Conservation (phyloP, 2,888 invertebrate species). For the Coremacera marginata region DNA sequence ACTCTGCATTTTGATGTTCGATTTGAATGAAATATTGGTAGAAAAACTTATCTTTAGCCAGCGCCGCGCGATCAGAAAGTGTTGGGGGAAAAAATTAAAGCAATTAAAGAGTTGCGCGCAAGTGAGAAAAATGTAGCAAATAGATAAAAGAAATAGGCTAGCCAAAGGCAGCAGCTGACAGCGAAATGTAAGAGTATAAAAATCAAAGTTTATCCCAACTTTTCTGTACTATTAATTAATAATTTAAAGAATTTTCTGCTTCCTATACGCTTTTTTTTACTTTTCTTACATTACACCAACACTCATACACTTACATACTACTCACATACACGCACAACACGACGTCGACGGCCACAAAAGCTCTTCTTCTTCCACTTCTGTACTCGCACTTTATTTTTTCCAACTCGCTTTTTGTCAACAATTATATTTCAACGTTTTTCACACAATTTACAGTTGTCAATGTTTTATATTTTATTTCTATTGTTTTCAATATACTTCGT, state of each 20-base stretch:
- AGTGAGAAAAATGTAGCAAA: neutral
- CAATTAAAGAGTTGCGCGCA: neutral
- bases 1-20: no score
- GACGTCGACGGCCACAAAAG: constrained; percentile 9
- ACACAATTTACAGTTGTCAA: constrained; percentile 30
- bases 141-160: neutral
- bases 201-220: neutral
- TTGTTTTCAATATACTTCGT: constrained; percentile 29
- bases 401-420: constrained; percentile 37
- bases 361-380: constrained; percentile 26
- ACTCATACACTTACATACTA: constrained; percentile 43
- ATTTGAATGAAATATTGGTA: no score
- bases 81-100: neutral
- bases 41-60: no score
- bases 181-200: neutral
- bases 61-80: neutral
- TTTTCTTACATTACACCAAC: constrained; percentile 48
- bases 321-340: constrained; percentile 6
- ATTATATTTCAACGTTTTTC: constrained; percentile 33
- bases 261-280: constrained; percentile 44
- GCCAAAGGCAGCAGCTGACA: neutral
- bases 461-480: constrained; percentile 38
- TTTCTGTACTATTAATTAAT: neutral
- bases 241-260: constrained; percentile 24
- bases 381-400: constrained; percentile 30